A percentile compares a stretch with the other conserved stretches of the same genome.
Conservation (phyloP, 2,888 invertebrate genomes). For the Clusia tigrina region DNA sequence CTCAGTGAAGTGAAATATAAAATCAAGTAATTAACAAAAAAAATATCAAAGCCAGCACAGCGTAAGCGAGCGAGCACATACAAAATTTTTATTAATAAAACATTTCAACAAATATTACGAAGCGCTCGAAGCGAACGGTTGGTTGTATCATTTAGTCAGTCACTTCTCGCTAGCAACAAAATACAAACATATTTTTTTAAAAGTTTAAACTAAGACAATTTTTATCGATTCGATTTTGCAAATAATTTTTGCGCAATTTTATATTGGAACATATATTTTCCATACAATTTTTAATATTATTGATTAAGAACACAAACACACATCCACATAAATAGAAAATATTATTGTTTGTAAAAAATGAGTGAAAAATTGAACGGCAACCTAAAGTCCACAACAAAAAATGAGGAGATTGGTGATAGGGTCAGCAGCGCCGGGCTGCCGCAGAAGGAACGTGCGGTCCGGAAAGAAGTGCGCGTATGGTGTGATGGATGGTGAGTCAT, state of each 20-base stretch:
- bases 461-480: slow-evolving; percentile 42
- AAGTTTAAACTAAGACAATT: background rate
- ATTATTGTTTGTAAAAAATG: slow-evolving; percentile 30
- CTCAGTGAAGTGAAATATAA: background rate
- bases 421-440: slow-evolving; percentile 14
- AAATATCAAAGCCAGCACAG: slow-evolving; percentile 16
- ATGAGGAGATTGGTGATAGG: slow-evolving; percentile 16
- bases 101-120: slow-evolving; percentile 30
- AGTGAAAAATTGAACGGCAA: slow-evolving; percentile 35
- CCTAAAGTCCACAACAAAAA: slow-evolving; percentile 7
- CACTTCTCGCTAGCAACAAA: background rate
- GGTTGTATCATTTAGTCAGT: background rate
- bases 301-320: too few relatives aligned
- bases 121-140: slow-evolving; percentile 32
- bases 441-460: slow-evolving; percentile 16
- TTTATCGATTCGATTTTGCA: too few relatives aligned
- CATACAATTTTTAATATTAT: too few relatives aligned
- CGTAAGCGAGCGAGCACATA: too few relatives aligned
- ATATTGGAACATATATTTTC: background rate
- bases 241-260: too few relatives aligned
- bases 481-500: slow-evolving; percentile 45
- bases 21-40: background rate
- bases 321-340: background rate
- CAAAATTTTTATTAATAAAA: slow-evolving; percentile 32
- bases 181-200: background rate